A percentile compares a stretch with the other conserved stretches of the same genome.
These are phyloP conservation scores for Leptatherina wallacei DNA, from an alignment of 2,797 vertebrate species.

Conservation along the genomic window DNA sequence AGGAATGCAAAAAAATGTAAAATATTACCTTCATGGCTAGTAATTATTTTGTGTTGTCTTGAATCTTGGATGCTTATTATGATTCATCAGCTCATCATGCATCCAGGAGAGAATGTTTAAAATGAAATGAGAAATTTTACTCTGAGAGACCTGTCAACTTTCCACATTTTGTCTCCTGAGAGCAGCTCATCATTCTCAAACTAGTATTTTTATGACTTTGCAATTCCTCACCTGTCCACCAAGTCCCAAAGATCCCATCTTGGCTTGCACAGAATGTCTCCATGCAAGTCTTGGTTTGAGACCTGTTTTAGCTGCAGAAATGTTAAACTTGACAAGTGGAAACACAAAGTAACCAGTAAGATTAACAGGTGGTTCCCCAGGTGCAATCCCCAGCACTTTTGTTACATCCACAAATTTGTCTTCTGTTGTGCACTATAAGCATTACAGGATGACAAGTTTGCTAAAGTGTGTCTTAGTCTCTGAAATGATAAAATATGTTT, in stretches of 20 bases:
- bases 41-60: neutral
- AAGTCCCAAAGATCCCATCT: neutral
- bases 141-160: neutral
- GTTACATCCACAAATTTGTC: neutral
- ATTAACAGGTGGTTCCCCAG: neutral
- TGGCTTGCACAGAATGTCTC: neutral
- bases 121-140: neutral
- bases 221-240: slow-evolving; percentile 9
- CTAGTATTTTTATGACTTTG: neutral
- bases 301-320: neutral
- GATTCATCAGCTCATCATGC: neutral
- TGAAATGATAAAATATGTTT: neutral
- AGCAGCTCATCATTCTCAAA: neutral
- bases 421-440: neutral
- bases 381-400: neutral
- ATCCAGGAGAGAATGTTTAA: neutral
- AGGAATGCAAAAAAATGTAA: neutral
- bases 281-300: neutral
- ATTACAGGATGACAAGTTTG: slow-evolving; percentile 4
- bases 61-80: neutral
- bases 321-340: neutral
- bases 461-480: neutral
- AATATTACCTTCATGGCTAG: neutral
- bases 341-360: neutral
- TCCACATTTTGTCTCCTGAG: neutral